These are phyloP conservation scores for Silurus aristotelis DNA, from an alignment of 2,797 vertebrate genomes.

Conservation along the genomic window DNA sequence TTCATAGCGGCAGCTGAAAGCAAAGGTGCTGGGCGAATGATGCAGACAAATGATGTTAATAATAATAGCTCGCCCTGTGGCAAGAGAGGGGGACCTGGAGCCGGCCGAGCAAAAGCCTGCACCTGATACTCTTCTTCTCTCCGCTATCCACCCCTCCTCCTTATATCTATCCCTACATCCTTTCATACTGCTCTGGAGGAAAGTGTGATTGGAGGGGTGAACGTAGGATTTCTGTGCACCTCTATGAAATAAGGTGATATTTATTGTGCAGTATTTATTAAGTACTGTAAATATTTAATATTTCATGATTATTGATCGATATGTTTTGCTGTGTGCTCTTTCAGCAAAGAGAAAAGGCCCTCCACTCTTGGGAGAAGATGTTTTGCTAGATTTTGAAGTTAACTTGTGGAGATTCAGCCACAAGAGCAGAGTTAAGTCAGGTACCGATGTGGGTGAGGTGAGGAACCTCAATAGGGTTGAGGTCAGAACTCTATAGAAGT, in stretches of 20 bases:
- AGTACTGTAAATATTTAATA: neutral
- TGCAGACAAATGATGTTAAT: conserved; percentile 99
- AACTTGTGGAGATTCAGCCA: no score
- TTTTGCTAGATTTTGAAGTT: no score
- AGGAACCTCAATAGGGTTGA: no score
- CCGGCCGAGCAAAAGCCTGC: conserved; percentile 69
- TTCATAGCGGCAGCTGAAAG: conserved; percentile 88
- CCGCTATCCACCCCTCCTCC: conserved; percentile 19
- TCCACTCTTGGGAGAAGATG: no score
- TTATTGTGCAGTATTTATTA: no score
- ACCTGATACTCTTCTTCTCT: conserved; percentile 54
- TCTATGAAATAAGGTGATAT: neutral
- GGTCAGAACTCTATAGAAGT: no score
- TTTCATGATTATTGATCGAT: neutral
- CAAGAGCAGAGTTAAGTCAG: no score
- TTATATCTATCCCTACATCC: conserved; percentile 2
- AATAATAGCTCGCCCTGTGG: conserved; percentile 93
- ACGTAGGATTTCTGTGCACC: neutral
- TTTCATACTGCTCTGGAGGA: conserved; percentile 16
- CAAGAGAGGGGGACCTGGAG: conserved; percentile 79
- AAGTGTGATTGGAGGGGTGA: conserved; percentile 24
- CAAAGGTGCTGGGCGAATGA: conserved; percentile 87
- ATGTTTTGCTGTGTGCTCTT: no score
- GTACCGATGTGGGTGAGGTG: no score
- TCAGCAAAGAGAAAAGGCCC: no score